Conservation (phyloP, 2,888 invertebrate species). For the Phorcus lineatus region DNA sequence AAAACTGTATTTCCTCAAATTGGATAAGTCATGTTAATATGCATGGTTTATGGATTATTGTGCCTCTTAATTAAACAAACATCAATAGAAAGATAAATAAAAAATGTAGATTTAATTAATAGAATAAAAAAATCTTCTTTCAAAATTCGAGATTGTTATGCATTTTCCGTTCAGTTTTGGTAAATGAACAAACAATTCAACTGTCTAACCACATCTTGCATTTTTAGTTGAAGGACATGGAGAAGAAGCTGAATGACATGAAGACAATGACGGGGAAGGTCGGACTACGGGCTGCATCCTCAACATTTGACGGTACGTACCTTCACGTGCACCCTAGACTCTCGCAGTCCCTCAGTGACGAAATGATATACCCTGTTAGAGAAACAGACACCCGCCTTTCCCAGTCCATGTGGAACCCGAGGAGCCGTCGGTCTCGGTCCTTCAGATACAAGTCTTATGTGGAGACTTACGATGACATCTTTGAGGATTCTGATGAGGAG, state of each 20-base stretch:
- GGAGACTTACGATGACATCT: background rate
- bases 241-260: slow-evolving; percentile 73
- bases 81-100: too few species aligned
- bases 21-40: too few species aligned
- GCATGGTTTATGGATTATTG: too few species aligned
- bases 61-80: too few species aligned
- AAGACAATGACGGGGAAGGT: slow-evolving; percentile 54
- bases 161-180: too few species aligned
- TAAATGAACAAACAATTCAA: too few species aligned
- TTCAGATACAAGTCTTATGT: slow-evolving; percentile 35
- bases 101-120: too few species aligned
- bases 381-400: background rate
- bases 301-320: slow-evolving; percentile 65
- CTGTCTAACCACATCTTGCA: too few species aligned
- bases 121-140: too few species aligned
- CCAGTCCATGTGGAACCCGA: slow-evolving; percentile 1
- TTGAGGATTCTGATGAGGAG: background rate
- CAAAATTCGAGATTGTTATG: too few species aligned
- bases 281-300: slow-evolving; percentile 35
- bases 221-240: slow-evolving; percentile 78
- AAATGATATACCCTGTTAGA: slow-evolving; percentile 32
- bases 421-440: slow-evolving; percentile 19
- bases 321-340: slow-evolving; percentile 46
- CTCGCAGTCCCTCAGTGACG: slow-evolving; percentile 50
- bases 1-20: too few species aligned